Conservation (phyloP, 2,113 vertebrate species). For the Cromileptes altivelis region DNA sequence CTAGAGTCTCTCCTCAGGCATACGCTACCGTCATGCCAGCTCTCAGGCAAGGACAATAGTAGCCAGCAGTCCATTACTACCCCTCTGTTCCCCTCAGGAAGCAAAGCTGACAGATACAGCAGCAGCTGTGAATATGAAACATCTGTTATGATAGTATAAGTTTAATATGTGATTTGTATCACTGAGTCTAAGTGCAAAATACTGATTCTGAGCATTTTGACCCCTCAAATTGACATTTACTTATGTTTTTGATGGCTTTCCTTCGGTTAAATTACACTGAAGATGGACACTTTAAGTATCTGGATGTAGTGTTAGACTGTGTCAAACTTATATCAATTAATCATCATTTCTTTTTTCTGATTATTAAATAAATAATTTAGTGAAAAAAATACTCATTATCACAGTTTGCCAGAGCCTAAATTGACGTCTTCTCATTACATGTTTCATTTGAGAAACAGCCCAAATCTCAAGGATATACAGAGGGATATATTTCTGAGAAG, state of each 20-base stretch:
- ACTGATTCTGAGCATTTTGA: background rate
- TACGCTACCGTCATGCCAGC: conserved; percentile 46
- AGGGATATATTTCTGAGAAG: background rate
- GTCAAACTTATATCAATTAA: background rate
- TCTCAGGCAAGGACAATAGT: conserved; percentile 53
- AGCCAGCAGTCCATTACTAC: conserved; percentile 43
- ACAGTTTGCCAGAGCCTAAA: background rate
- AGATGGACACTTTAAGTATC: background rate
- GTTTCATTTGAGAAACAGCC: background rate
- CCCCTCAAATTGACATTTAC: background rate
- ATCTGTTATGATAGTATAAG: conserved; percentile 24
- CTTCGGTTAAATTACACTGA: background rate
- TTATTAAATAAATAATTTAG: background rate
- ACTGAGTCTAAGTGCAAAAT: conserved; percentile 13
- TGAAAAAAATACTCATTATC: background rate
- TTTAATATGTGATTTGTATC: conserved; percentile 33
- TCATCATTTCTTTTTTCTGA: background rate
- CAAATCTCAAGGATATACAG: background rate
- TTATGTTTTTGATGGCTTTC: background rate
- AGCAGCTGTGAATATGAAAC: conserved; percentile 31
- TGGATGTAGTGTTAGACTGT: background rate
- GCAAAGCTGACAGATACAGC: conserved; percentile 9
- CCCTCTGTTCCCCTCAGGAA: conserved; percentile 14
- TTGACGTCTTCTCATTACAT: background rate
- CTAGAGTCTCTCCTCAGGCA: conserved; percentile 57